Base-by-base conservation (phyloP, 2,113 vertebrate genomes). In the Nycticebus coucang region DNA sequence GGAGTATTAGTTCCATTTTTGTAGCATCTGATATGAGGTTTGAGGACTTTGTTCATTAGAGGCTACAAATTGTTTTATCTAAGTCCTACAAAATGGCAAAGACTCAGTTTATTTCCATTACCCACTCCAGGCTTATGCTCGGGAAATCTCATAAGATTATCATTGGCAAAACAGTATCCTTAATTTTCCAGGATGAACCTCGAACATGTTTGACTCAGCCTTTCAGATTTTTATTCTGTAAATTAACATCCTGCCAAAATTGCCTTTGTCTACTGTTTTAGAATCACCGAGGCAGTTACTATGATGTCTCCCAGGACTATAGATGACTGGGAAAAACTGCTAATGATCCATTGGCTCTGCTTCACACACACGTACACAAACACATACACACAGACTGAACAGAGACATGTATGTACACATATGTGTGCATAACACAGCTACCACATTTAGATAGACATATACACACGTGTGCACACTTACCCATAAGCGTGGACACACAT, bases 151-250 rank as follows among this genome's bases (percentile, higher is more conserved):
- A 41, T 19, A 84, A 41, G 33, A 74, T 62, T 95, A 82, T 88
- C 68, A 50, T 91, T 87, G 30, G 74, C 66, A 90, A 95, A 96
- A 96, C 30, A 93, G 37, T 82, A 33, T 64, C 57, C 17, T 93
- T 93, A 69, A 88, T 85, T 82, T 72, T 95, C 60, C 60, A 93
- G 30, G 21, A 82, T 82, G 59, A 92, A 35, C 21, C 50, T 41
- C 91, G 50, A 89, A 80, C 14, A 50, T 45, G 15, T 89, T 41
- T 95, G n/a, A 21, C 30, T 59, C 26, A 78, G 69, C 22, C 41
- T 93, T 93, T 79, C 30, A 66, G 13, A 87, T 87, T 35, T 88
- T 93, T 88, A 94, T 57, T 89, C 37, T 88, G 84, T 68, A 69
- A 97, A 80, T 86, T 79, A 93, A 68, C 22, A 87, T 79, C 19